Evolutionary conservation across 2,113 vertebrate species (phyloP).

Genomic region (Neotoma lepida): DNA sequence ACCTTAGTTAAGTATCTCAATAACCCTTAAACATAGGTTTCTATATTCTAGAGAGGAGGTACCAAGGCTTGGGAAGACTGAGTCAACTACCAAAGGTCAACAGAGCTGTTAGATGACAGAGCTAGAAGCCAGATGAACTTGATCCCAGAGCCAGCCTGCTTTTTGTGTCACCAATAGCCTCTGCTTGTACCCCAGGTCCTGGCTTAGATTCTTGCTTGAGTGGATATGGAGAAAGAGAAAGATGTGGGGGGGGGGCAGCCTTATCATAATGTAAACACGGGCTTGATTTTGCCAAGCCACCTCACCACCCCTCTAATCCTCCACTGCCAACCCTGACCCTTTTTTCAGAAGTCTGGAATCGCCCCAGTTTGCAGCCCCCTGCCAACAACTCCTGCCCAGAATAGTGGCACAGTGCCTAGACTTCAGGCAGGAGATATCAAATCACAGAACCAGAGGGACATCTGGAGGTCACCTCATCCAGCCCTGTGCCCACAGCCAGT

Average conservation of each 20-base stretch:
- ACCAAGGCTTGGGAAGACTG: neutral
- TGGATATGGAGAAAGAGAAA: conserved; percentile 24
- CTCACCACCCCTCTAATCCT: conserved; percentile 13
- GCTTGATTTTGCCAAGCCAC: conserved; percentile 58
- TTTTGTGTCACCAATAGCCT: conserved; percentile 42
- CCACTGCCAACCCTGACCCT: conserved; percentile 50
- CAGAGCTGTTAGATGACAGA: conserved; percentile 28
- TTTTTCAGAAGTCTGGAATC: conserved; percentile 64
- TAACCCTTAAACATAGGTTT: conserved; percentile 17
- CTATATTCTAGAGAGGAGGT: conserved; percentile 8
- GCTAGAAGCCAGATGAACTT: conserved; percentile 15
- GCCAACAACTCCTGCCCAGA: conserved; percentile 70
- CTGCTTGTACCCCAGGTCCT: neutral
- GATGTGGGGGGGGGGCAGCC: neutral
- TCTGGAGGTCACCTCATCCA: conserved; percentile 66
- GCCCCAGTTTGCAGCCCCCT: conserved; percentile 47
- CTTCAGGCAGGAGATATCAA: conserved; percentile 54
- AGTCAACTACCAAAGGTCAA: conserved; percentile 4
- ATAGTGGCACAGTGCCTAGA: conserved; percentile 68
- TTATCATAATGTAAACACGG: neutral
- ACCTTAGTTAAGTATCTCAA: neutral
- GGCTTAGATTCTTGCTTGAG: conserved; percentile 29
- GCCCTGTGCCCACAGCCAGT: conserved; percentile 20
- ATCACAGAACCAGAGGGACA: conserved; percentile 61
- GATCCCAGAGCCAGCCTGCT: conserved; percentile 28